Evolutionary conservation across 2,888 invertebrate genomes (phyloP).

Genomic region (Neelides folsomi): DNA sequence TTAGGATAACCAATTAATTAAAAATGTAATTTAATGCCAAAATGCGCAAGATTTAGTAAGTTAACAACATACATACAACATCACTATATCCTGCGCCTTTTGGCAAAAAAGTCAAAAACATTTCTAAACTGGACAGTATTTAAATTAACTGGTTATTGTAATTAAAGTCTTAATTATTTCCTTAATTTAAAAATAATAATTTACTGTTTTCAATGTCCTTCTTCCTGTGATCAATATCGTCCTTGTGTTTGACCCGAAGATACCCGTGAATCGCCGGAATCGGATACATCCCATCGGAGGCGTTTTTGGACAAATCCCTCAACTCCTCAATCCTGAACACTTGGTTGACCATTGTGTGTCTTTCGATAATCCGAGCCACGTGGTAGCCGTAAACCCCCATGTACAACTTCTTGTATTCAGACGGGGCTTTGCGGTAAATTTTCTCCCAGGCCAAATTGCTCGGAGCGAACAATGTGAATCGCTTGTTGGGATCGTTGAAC

Average conservation of each 20-base stretch:
- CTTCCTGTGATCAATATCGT: constrained; percentile 16
- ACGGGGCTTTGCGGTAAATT: constrained; percentile 59
- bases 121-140: too few relatives aligned
- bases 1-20: too few relatives aligned
- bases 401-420: constrained; percentile 70
- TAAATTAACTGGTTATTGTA: too few relatives aligned
- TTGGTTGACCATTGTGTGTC: constrained; percentile 72
- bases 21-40: too few relatives aligned
- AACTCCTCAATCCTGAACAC: constrained; percentile 70
- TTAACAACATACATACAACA: too few relatives aligned
- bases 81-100: too few relatives aligned
- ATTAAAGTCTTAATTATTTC: too few relatives aligned
- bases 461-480: constrained; percentile 84
- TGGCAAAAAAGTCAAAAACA: too few relatives aligned
- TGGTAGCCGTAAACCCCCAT: constrained; percentile 65
- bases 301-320: constrained; percentile 54
- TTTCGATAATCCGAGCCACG: constrained; percentile 69
- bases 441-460: constrained; percentile 78
- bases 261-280: constrained; percentile 26
- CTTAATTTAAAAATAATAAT: too few relatives aligned
- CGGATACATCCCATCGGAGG: constrained; percentile 35
- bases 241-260: constrained; percentile 21
- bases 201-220: background rate
- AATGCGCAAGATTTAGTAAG: too few relatives aligned
- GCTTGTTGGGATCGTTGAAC: constrained; percentile 57